Evolutionary conservation across 2,797 vertebrate genomes (phyloP).

Genomic region (Spinus olivaceus): DNA sequence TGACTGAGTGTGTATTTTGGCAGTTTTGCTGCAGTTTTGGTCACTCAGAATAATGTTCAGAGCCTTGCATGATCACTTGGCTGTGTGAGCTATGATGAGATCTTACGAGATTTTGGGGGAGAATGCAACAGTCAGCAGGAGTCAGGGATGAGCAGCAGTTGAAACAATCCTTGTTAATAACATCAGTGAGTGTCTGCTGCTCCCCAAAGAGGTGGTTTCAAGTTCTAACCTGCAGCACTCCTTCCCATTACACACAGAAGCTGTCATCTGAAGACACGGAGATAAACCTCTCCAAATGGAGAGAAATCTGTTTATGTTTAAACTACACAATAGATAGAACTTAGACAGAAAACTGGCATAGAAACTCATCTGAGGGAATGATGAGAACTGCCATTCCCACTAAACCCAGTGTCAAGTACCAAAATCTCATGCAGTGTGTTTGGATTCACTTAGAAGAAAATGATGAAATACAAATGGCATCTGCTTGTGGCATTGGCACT

Average conservation of each 20-base stretch:
- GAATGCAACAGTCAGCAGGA: not conserved
- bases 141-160: not conserved
- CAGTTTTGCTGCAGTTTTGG: not conserved
- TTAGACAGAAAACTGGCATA: not conserved
- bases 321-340: not conserved
- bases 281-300: not conserved
- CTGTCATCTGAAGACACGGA: not conserved
- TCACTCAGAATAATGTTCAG: not conserved
- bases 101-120: not conserved
- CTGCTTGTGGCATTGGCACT: not conserved
- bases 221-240: slow-evolving; percentile 38
- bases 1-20: not conserved
- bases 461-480: not conserved
- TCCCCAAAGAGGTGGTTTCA: not conserved
- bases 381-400: not conserved
- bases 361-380: not conserved
- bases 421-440: not conserved
- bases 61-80: not conserved
- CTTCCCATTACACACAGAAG: not conserved
- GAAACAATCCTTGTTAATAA: not conserved
- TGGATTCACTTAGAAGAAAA: not conserved
- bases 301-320: not conserved
- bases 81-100: not conserved
- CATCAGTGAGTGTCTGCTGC: not conserved
- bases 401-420: not conserved